Evolutionary conservation across 2,888 invertebrate species (phyloP), one percentile per base, ranked within the genome.

Genomic region (Sarcophaga carnaria): DNA sequence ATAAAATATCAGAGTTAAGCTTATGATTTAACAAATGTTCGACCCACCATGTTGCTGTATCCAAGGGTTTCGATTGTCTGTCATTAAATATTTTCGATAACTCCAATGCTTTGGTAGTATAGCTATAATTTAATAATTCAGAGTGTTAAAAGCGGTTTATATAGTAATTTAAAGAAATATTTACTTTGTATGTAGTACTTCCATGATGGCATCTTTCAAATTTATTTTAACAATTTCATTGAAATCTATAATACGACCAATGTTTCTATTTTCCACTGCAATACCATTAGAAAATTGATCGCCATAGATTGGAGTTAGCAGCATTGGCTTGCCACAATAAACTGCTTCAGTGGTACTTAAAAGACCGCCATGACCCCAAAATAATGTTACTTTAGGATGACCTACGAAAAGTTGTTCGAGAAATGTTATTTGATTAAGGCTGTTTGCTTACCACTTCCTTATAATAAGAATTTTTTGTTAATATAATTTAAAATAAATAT

Each of bases 271-370:
- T 89, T 95, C 94, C 4, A 95, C 91, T 0, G 95, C 95, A 66
- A 94, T 94, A 0, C 95, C 95, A 90, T 96, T 96, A 0, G 95
- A 94, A 86, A 95, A 95, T 90, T 96, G 96, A 90, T 96, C 96
- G 2, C 96, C 96, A 89, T 95, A 96, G 72, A 96, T 94, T 6
- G 96, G 96, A 54, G 96, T 95, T 5, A 96, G 94, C 8, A 96
- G 92, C 71, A 95, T 93, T 8, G 96, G 96, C 60, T 95, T 94
- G 14, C 95, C 96, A 76, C 95, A 95, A 88, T 96, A 95, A 6
- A 96, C 93, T 0, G 96, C 95, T 91, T 96, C 96, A 20, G 95
- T 95, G 0, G 95, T 95, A 80, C 96, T 96, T 25, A 96, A 93
- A 83, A 96, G 94, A 3, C 96, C 96, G 3, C 95, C 95, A 89